Percentiles rank a stretch among this genome's conserved stretches.
Evolutionary conservation across 2,888 invertebrate species (phyloP).

Genomic region (Polia nebulosa): DNA sequence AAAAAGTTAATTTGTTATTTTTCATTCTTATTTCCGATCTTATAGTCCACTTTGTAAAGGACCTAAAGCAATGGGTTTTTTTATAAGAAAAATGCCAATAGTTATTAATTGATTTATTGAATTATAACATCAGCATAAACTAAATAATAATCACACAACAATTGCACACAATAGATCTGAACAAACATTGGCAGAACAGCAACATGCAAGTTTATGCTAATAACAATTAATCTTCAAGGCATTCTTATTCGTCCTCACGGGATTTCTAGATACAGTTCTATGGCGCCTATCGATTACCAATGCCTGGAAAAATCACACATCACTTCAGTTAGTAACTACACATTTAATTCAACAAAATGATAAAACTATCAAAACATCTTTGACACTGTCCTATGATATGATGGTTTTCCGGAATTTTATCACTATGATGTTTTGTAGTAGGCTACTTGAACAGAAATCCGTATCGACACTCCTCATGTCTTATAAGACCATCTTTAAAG

Average conservation of each 20-base stretch:
- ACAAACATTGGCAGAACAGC: constrained; percentile 44
- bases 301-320: constrained; percentile 1
- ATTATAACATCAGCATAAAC: constrained; percentile 80
- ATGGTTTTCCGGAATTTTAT: constrained; percentile 32
- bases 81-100: constrained; percentile 30
- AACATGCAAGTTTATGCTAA: constrained; percentile 32
- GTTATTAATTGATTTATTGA: constrained; percentile 82
- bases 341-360: constrained; percentile 28
- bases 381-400: constrained; percentile 22
- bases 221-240: constrained; percentile 38
- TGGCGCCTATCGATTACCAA: neutral
- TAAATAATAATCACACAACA: constrained; percentile 75
- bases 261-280: constrained; percentile 1
- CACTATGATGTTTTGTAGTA: neutral
- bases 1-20: constrained; percentile 77
- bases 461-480: neutral
- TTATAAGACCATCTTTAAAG: neutral
- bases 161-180: constrained; percentile 74
- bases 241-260: constrained; percentile 19
- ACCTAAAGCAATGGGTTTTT: neutral
- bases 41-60: neutral
- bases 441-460: neutral
- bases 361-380: constrained; percentile 26
- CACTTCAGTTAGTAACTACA: constrained; percentile 10
- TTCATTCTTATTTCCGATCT: constrained; percentile 48